A percentile compares a stretch with the other conserved stretches of the same genome.
These are phyloP conservation scores for Esox niger DNA, from an alignment of 2,113 vertebrate genomes.

Conservation along the genomic window DNA sequence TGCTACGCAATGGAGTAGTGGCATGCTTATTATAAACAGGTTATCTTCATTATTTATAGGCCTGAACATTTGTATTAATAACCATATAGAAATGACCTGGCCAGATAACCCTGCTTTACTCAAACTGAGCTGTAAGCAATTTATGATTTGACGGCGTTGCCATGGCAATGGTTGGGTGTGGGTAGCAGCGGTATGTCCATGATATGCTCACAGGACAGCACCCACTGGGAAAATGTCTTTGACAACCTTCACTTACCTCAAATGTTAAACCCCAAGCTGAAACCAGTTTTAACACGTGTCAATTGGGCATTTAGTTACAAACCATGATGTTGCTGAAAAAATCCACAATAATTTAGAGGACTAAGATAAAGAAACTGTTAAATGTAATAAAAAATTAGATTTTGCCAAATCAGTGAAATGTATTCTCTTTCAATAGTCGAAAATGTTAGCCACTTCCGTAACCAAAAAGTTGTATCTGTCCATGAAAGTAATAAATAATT, in stretches of 20 bases:
- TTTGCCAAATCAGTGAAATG: no score
- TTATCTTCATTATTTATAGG: slow-evolving; percentile 62
- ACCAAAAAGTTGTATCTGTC: no score
- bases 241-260: slow-evolving; percentile 10
- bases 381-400: no score
- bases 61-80: slow-evolving; percentile 41
- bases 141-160: slow-evolving; percentile 9
- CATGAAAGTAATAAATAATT: no score
- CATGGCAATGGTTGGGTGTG: not conserved
- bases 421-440: no score
- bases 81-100: slow-evolving; percentile 28
- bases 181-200: not conserved
- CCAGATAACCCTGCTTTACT: slow-evolving; percentile 18
- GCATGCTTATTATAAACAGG: slow-evolving; percentile 58
- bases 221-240: slow-evolving; percentile 16
- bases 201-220: not conserved
- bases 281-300: not conserved
- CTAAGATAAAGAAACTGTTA: no score
- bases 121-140: slow-evolving; percentile 15
- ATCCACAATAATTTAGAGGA: no score
- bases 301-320: not conserved
- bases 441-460: no score
- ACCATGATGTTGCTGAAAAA: no score
- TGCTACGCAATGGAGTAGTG: slow-evolving; percentile 43
- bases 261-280: not conserved